Evolutionary conservation across 2,113 vertebrate genomes (phyloP), one percentile per base, ranked within the genome.

Genomic region (Syngnathus floridae): DNA sequence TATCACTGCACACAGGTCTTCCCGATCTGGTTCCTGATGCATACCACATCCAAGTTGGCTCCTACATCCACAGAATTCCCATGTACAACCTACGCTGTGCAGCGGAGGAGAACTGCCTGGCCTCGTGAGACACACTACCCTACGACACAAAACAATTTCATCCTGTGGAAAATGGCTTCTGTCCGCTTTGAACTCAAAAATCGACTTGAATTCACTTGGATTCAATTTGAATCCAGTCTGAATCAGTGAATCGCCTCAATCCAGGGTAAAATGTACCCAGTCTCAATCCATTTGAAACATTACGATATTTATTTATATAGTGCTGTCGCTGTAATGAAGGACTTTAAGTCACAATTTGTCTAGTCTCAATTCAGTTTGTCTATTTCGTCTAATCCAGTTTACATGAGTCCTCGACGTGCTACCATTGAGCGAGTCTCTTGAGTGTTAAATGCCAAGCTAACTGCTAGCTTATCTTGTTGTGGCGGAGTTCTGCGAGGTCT

Each of bases 41-140:
- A 1, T 92, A 94, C 84, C 95, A 96, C 86, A 94, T 99, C 83
- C 96, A 99, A 88, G 89, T 91, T 14, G 94, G 90, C 70, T 93
- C 94, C 0, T 98, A 99, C 2, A 90, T 99, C 65, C 97, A 99
- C 86, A 93, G 91, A 75, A 82, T 92, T 66, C 81, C 96, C 67
- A 97, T 99, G 95, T 99, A 98, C 87, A 98, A 89, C 82, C 88
- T 99, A 68, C 90, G 94, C 67, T 99, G 97, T 22, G 95, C 97
- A 0, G 95, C 96, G 0, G 96, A 99, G 79, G 97, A 99, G 80
- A 94, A 96, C 85, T 99, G 97, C 72, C 90, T 99, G 62, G 90
- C 95, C 75, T 93, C 94, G 97, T 98, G 74, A 78, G 76, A 45
- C 0, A 1, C 10, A 3, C 2, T n/a, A 13, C 45, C 0, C 45